These are phyloP conservation scores for Macroramphosus scolopax DNA, from an alignment of 2,797 vertebrate species.

Conservation along the genomic window DNA sequence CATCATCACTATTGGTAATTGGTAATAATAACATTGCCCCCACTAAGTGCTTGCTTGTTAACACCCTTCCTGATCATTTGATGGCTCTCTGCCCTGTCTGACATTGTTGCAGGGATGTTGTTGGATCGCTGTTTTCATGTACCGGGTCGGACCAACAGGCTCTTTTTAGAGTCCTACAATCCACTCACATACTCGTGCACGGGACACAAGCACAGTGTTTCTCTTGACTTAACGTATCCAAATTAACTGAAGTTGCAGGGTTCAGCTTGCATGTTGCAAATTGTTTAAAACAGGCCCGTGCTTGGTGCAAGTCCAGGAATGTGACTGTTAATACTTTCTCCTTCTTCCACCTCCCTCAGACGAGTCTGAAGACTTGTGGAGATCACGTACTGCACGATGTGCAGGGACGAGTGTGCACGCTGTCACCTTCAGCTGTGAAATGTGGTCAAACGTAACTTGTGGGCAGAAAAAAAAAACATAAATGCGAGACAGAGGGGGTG, in stretches of 20 bases:
- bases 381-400: slow-evolving; percentile 17
- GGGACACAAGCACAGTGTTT: too few species aligned
- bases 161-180: too few species aligned
- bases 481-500: slow-evolving; percentile 20
- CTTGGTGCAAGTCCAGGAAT: slow-evolving; percentile 9
- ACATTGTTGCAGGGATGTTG: too few species aligned
- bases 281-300: not conserved
- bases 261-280: not conserved
- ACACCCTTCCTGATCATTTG: too few species aligned
- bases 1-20: not conserved
- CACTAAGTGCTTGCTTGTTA: not conserved
- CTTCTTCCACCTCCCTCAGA: slow-evolving; percentile 5
- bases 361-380: slow-evolving; percentile 3
- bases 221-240: too few species aligned
- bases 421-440: slow-evolving; percentile 67
- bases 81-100: too few species aligned
- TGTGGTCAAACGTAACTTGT: slow-evolving; percentile 64
- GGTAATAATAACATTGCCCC: too few species aligned
- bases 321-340: slow-evolving; percentile 23
- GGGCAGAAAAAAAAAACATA: slow-evolving; percentile 33
- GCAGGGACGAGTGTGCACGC: slow-evolving; percentile 27
- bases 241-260: not conserved
- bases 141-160: too few species aligned
- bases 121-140: too few species aligned
- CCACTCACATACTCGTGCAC: too few species aligned